A percentile compares a stretch with the other conserved stretches of the same genome.
phyloP scores from a whole-genome alignment of 2,888 invertebrate species.

The Caenorhabditis imperialis region DNA sequence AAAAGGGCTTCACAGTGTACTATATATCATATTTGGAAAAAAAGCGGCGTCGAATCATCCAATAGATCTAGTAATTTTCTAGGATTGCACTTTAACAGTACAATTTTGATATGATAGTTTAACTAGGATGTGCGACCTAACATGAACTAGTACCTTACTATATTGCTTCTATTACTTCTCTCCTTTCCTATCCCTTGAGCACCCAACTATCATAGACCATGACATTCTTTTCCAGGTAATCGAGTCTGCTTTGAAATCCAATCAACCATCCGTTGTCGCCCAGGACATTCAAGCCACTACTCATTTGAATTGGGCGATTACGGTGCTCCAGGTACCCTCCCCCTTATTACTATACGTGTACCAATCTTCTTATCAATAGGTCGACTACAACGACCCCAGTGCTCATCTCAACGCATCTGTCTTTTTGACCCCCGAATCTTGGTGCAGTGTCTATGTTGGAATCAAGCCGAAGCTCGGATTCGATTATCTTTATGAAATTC shows the following conservation, averaged over 20 bases:
- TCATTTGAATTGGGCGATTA: slow-evolving; percentile 42
- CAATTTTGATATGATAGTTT: too few relatives aligned
- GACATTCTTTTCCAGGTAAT: slow-evolving; percentile 49
- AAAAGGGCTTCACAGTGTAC: too few relatives aligned
- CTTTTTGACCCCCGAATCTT: slow-evolving; percentile 47
- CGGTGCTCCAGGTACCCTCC: slow-evolving; percentile 44
- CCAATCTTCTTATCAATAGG: slow-evolving; percentile 20
- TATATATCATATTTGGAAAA: too few relatives aligned
- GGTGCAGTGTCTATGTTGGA: slow-evolving; percentile 62
- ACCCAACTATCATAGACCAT: background rate
- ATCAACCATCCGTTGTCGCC: slow-evolving; percentile 24
- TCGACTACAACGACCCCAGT: slow-evolving; percentile 56
- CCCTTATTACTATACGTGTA: too few relatives aligned
- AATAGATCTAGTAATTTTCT: too few relatives aligned
- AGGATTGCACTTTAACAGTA: too few relatives aligned
- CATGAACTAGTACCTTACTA: too few relatives aligned
- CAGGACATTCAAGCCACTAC: slow-evolving; percentile 37
- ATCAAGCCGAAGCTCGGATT: slow-evolving; percentile 55
- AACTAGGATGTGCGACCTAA: too few relatives aligned
- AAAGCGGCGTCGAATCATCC: too few relatives aligned
- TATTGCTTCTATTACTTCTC: too few relatives aligned
- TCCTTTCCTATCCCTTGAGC: too few relatives aligned
- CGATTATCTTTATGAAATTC: slow-evolving; percentile 58
- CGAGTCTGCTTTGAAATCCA: slow-evolving; percentile 42
- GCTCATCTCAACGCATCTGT: slow-evolving; percentile 54